These are phyloP conservation scores for Alligator sinensis DNA, from an alignment of 2,113 vertebrate genomes.

Conservation along the genomic window DNA sequence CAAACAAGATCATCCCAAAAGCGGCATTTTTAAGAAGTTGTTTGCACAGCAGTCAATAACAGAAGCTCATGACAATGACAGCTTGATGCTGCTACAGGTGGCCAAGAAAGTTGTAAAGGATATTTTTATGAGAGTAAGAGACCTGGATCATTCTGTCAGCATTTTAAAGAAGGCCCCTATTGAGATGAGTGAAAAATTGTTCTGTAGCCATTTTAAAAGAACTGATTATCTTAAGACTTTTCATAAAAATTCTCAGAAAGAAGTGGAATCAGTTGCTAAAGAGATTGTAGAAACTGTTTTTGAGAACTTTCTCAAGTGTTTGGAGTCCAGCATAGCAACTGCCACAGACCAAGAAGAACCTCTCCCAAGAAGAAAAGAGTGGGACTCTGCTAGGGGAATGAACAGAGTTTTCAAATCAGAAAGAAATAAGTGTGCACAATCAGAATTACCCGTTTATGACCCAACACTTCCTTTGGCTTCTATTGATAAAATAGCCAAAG, in stretches of 20 bases:
- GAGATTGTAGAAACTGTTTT: conserved; percentile 9
- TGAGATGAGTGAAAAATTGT: background rate
- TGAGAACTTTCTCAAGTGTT: conserved; percentile 16
- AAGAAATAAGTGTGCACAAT: background rate
- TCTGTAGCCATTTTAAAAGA: background rate
- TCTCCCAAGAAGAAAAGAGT: background rate
- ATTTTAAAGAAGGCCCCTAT: background rate
- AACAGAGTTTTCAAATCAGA: background rate
- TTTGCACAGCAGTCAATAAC: background rate
- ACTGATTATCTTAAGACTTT: background rate
- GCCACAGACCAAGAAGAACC: background rate
- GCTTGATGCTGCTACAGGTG: background rate
- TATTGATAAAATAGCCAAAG: conserved; percentile 17
- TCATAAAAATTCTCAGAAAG: background rate
- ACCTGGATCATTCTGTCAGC: background rate
- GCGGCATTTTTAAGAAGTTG: conserved; percentile 39
- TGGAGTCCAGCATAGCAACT: background rate
- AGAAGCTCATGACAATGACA: background rate
- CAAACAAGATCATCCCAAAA: conserved; percentile 64
- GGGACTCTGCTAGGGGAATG: background rate
- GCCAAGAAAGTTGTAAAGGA: background rate
- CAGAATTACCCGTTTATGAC: background rate
- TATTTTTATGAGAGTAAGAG: background rate
- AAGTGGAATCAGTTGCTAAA: background rate
- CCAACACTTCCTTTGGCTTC: background rate